Evolutionary conservation across 30 jellyfish, hydroid and myxozoan genomes (phyloP).

Genomic region (Pseudorhiza aurosa): DNA sequence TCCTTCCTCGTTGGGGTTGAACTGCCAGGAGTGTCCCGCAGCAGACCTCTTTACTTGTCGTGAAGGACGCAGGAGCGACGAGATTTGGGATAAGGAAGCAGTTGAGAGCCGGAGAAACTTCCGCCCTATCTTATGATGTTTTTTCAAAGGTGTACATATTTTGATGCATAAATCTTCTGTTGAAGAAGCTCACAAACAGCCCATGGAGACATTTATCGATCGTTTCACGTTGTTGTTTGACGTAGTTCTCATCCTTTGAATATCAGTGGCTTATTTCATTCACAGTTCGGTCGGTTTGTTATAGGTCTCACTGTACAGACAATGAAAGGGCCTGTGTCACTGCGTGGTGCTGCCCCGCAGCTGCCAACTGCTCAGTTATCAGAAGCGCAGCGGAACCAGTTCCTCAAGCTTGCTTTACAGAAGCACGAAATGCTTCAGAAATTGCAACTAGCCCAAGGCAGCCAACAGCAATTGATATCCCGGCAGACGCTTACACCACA

Average conservation of each 20-base stretch:
- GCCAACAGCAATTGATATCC: slow-evolving; percentile 87
- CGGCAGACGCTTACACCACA: slow-evolving; percentile 89
- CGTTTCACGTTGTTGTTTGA: no score
- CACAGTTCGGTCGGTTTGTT: not conserved
- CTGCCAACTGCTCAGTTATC: slow-evolving; percentile 77
- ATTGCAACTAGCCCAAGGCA: slow-evolving; percentile 70
- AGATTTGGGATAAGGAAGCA: no score
- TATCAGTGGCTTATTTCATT: not conserved
- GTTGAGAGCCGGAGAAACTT: no score
- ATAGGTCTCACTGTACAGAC: slow-evolving; percentile 89
- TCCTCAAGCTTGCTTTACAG: slow-evolving; percentile 86
- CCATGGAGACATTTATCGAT: no score
- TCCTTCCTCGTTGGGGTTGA: no score
- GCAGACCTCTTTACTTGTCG: no score
- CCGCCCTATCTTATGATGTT: no score
- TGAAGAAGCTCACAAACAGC: no score
- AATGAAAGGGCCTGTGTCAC: slow-evolving; percentile 82
- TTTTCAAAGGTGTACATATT: no score
- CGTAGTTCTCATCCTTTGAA: not conserved
- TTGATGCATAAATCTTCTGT: no score
- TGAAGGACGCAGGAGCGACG: no score
- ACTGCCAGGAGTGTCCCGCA: no score
- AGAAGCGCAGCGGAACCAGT: slow-evolving; percentile 89
- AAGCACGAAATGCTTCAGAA: slow-evolving; percentile 84
- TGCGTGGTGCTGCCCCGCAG: slow-evolving; percentile 91